A percentile compares a stretch with the other conserved stretches of the same genome.
Conservation (phyloP, 1,140 invertebrate genomes). For the Ceratoteleas bidentatus region DNA sequence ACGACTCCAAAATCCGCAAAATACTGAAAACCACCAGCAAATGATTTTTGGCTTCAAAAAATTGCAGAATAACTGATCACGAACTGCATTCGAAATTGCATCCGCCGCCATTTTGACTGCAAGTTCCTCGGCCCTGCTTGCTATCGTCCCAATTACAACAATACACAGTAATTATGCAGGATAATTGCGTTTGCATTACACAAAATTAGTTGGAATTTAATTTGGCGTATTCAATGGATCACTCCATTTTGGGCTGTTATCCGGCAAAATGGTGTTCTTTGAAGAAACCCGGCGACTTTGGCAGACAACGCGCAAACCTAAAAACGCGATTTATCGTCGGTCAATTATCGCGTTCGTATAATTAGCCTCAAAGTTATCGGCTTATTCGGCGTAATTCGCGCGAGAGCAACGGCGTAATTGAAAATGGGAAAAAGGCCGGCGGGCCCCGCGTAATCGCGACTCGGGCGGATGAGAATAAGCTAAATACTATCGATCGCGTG, state of each 20-base stretch:
- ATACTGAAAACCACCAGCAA: too few relatives aligned
- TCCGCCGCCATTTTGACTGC: background rate
- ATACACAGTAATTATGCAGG: background rate
- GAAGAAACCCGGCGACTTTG: background rate
- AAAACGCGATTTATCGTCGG: too few relatives aligned
- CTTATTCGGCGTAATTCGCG: too few relatives aligned
- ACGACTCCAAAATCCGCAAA: too few relatives aligned
- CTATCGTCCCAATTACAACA: background rate
- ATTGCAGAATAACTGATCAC: background rate
- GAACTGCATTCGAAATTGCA: background rate
- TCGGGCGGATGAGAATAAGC: conserved; percentile 29
- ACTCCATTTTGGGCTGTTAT: background rate
- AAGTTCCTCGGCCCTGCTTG: background rate
- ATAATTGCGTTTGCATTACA: background rate
- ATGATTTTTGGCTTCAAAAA: too few relatives aligned
- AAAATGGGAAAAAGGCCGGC: background rate
- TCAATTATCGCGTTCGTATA: too few relatives aligned
- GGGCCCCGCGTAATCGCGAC: conserved; percentile 3
- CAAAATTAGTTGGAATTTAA: background rate
- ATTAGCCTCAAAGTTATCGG: too few relatives aligned
- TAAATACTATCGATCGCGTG: conserved; percentile 46
- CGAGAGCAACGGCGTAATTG: too few relatives aligned
- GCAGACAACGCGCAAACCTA: too few relatives aligned
- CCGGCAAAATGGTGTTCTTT: background rate
- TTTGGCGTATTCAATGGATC: background rate